Conservation (phyloP, 2,888 invertebrate species). For the Bibio marci region DNA sequence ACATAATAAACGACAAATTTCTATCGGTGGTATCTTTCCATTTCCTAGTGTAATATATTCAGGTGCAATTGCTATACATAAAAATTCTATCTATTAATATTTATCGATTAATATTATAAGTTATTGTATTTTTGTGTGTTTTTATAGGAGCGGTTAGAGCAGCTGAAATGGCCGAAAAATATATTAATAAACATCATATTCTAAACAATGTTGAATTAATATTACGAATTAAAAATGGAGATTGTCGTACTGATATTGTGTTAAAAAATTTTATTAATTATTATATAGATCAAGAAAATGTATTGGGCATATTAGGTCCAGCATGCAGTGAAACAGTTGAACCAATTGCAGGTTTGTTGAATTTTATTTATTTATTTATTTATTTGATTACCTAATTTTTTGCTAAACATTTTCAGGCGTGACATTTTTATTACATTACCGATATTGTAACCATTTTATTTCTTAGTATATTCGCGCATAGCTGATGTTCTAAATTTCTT, state of each 20-base stretch:
- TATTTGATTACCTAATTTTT: not conserved
- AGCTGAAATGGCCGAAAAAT: slow-evolving; percentile 41
- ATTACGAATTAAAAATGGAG: slow-evolving; percentile 41
- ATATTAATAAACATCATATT: slow-evolving; percentile 42
- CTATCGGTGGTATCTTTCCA: slow-evolving; percentile 35
- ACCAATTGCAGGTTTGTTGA: slow-evolving; percentile 45
- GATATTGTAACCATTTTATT: no score
- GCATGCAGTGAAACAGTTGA: slow-evolving; percentile 70
- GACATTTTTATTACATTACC: not conserved
- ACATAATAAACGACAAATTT: slow-evolving; percentile 16
- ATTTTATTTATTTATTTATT: not conserved
- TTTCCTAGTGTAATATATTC: slow-evolving; percentile 38
- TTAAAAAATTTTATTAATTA: slow-evolving; percentile 60
- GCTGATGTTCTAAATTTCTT: no score
- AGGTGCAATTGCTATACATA: slow-evolving; percentile 31
- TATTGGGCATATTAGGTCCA: slow-evolving; percentile 60
- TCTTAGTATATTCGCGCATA: no score
- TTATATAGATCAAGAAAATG: slow-evolving; percentile 30
- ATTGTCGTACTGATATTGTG: slow-evolving; percentile 52
- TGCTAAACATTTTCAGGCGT: not conserved
- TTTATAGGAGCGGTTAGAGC: slow-evolving; percentile 26
- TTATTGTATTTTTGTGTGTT: not conserved
- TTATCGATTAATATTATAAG: not conserved
- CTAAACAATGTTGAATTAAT: slow-evolving; percentile 41
- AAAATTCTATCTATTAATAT: no score